Conservation (phyloP, 2,888 invertebrate genomes). For the Chrysotoxum bicinctum region DNA sequence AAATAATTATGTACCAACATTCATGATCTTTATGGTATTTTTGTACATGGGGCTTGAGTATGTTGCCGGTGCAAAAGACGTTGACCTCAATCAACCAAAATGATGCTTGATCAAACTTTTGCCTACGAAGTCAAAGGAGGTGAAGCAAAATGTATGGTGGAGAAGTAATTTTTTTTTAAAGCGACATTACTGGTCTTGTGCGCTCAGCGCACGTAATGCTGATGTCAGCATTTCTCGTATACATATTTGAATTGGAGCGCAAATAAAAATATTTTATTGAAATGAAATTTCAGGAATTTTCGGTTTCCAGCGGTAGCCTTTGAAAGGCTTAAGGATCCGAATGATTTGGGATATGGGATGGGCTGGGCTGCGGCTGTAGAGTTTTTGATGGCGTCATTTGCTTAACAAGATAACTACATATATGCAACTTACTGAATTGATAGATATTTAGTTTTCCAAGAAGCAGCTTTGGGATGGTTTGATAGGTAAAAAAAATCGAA, state of each 20-base stretch:
- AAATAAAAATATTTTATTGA: slow-evolving; percentile 13
- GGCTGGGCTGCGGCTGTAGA: background rate
- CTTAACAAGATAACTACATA: background rate
- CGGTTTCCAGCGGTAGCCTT: slow-evolving; percentile 22
- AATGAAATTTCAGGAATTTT: slow-evolving; percentile 34
- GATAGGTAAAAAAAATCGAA: too few relatives aligned
- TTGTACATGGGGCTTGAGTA: background rate
- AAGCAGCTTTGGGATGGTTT: background rate
- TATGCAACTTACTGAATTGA: background rate
- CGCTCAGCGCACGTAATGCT: slow-evolving; percentile 40
- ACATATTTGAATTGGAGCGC: slow-evolving; percentile 7
- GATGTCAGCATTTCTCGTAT: slow-evolving; percentile 43
- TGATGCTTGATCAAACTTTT: slow-evolving; percentile 42
- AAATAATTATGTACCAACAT: background rate
- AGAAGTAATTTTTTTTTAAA: background rate
- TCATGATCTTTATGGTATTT: slow-evolving; percentile 12
- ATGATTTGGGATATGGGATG: slow-evolving; percentile 33
- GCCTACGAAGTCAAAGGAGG: slow-evolving; percentile 16
- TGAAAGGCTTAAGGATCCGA: slow-evolving; percentile 41
- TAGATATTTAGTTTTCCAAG: background rate
- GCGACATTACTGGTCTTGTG: slow-evolving; percentile 12
- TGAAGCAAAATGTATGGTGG: slow-evolving; percentile 10
- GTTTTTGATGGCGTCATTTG: slow-evolving; percentile 29
- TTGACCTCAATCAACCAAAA: slow-evolving; percentile 57
- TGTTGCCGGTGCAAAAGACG: slow-evolving; percentile 40